These are phyloP conservation scores for Pteronotus mesoamericanus DNA, from an alignment of 2,797 vertebrate species.

Conservation along the genomic window DNA sequence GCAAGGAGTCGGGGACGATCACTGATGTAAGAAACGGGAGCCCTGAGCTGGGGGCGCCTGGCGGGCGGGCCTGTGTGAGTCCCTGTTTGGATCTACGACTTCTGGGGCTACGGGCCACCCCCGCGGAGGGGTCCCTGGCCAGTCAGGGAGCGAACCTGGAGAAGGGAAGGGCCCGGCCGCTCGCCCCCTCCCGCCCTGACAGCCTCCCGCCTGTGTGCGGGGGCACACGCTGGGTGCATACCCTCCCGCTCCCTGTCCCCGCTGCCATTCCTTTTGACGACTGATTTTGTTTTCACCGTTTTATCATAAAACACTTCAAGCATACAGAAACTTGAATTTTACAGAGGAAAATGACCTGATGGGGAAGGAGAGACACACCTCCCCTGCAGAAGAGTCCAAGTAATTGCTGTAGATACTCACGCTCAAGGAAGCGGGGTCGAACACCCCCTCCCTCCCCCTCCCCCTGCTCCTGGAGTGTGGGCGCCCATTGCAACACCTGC, in stretches of 20 bases:
- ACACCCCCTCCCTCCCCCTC: too few species aligned
- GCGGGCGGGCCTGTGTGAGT: background rate
- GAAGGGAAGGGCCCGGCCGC: background rate
- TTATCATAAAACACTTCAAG: background rate
- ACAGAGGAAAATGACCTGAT: background rate
- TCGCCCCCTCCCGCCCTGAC: background rate
- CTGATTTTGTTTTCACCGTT: background rate
- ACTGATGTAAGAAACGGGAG: background rate
- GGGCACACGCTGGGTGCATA: background rate
- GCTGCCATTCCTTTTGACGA: background rate
- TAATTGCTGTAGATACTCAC: background rate
- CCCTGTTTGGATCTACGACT: background rate
- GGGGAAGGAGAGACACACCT: background rate
- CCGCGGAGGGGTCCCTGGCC: accelerated
- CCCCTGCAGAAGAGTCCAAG: background rate
- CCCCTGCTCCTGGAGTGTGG: too few species aligned
- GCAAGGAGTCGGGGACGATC: background rate
- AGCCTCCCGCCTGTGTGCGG: background rate
- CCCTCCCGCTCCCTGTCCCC: accelerated
- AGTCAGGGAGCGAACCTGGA: too few species aligned
- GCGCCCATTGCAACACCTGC: accelerated
- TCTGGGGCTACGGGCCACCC: background rate
- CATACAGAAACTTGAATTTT: background rate
- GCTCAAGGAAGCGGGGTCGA: background rate
- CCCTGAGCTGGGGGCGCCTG: background rate